Evolutionary conservation across 2,888 invertebrate genomes (phyloP), one percentile per base, ranked within the genome.

Genomic region (Perizoma affinitatum): DNA sequence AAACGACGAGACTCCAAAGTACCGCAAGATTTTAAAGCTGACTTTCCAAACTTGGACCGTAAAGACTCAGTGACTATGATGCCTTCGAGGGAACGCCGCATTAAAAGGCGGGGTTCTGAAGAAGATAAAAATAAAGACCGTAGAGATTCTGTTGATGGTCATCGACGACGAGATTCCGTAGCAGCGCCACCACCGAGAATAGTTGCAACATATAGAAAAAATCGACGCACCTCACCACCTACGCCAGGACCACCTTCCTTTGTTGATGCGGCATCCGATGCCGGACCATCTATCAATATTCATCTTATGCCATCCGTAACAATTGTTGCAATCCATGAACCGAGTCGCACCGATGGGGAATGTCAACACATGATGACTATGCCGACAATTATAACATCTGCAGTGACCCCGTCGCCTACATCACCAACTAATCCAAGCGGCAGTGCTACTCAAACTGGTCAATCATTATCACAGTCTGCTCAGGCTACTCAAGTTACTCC

Each of bases 301-400:
- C 84, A 87, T 41, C 84, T 87, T 42, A 79, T 83, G 67, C 90
- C 92, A n/a, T 86, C 87, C 53, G 91, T 93, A 0, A 93, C 93
- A 9, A 84, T 92, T 7, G 93, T 92, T 0, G 78, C 85, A 35
- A 86, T 89, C 41, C 90, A 90, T 71, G 92, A 88, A 78, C 91
- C 93, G 8, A 90, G 88, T 66, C 92, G 93, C 68, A 93, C 94
- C 1, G 95, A 95, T 70, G 93, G 94, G 47, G 94, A 94, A 75
- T 94, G 94, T 69, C 94, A 94, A 82, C 88, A 95, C 11, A 64
- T 67, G n/a, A 94, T 89, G 84, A 82, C 82, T 1, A 90, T 90
- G 89, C 97, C 97, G 5, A 96, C 96, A 22, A 97, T 97, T 62
- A 95, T 97, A 53, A 97, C 94, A 74, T 96, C 96, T 45, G 96